Evolutionary conservation across 2,797 vertebrate species (phyloP).

Genomic region (Liasis olivaceus): DNA sequence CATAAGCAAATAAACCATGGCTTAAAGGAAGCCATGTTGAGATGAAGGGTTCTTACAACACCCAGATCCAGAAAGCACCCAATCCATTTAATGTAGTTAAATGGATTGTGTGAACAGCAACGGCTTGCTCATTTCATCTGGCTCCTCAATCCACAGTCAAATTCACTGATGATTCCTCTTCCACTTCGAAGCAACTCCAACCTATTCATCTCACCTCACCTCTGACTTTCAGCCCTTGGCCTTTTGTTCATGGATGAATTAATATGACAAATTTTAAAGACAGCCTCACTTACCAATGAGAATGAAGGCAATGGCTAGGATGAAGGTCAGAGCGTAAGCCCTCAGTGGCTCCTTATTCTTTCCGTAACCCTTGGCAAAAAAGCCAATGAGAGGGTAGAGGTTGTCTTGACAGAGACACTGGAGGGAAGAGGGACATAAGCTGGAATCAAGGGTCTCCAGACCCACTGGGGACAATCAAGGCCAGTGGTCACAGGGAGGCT

Average conservation of each 20-base stretch:
- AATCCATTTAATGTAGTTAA: background rate
- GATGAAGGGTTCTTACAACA: background rate
- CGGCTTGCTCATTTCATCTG: background rate
- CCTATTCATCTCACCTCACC: background rate
- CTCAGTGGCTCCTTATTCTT: conserved; percentile 77
- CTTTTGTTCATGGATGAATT: background rate
- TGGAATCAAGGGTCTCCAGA: background rate
- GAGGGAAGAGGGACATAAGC: background rate
- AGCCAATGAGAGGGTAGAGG: conserved; percentile 77
- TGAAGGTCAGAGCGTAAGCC: conserved; percentile 76
- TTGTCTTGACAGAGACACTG: conserved; percentile 82
- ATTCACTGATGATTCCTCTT: background rate
- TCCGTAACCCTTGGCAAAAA: conserved; percentile 81
- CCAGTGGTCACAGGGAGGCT: background rate
- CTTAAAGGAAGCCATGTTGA: background rate
- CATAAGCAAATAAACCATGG: background rate
- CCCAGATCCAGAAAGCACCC: background rate
- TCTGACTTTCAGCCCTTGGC: background rate
- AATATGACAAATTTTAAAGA: background rate
- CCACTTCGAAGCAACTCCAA: background rate
- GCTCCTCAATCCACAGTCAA: background rate
- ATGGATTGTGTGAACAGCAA: background rate
- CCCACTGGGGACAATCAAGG: background rate
- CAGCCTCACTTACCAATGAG: conserved; percentile 72
- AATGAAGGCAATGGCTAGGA: conserved; percentile 77